Base-by-base conservation (phyloP, 2,888 invertebrate species). In the Tetragnatha montana region DNA sequence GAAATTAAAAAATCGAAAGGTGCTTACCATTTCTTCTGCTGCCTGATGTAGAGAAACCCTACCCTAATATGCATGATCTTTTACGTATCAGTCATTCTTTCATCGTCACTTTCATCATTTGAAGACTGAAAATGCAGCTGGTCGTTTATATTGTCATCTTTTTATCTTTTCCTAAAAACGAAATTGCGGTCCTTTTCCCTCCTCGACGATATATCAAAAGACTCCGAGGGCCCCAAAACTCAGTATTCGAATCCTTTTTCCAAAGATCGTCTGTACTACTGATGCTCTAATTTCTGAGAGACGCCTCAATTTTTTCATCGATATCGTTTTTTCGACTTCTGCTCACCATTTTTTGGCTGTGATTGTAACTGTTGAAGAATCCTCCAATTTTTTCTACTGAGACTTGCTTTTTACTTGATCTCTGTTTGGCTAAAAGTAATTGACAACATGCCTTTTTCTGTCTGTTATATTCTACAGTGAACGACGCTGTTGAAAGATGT, bases 261-360 rank as follows among this genome's bases (percentile, higher is more conserved):
- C 88, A 84, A 84, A 88, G 88, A 88, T 84, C 73, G 69, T 49
- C 79, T 74, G 74, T 60, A 71, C 80, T 79, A 80, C 50, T 60
- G 17, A 80, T 21, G 71, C 47, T 60, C 80, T 86, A 73, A 19
- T 86, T 86, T 86, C 19, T 4, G 35, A 69, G 68, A 86, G 68
- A 60, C 17, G 47, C 73, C 68, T 68, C 51, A 35, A 47, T 10
- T 81, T 35, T 81, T 70, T 82, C 60, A 89, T 85, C 51, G 50
- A 71, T 78, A 74, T 82, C 82, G 70, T 88, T 86, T 88, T n/a
- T 74, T 68, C 74, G 49, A 73, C 79, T 88, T 89, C 81, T 89
- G 89, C 89, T 85, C 89, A 89, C 81, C 81, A 81, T 89, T 89
- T 76, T 81, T 89, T 89, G 85, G 89, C 89, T 89, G 89, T 89